Percentiles rank a stretch among this genome's conserved stretches.
These are phyloP conservation scores for Sebastes umbrosus DNA, from an alignment of 2,797 vertebrate species.

Conservation along the genomic window DNA sequence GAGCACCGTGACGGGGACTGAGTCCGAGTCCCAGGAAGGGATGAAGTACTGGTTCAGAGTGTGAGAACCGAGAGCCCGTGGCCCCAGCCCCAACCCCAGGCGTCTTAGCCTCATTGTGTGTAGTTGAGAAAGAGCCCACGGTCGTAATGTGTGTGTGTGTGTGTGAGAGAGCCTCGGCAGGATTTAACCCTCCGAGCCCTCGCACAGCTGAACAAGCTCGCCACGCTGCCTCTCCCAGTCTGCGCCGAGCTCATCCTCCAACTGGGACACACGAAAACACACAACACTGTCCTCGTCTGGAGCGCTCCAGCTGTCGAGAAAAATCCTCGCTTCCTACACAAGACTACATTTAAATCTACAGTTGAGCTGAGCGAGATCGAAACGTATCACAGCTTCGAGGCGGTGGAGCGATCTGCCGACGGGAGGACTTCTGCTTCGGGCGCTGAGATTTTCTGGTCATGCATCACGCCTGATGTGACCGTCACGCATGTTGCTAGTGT, in stretches of 20 bases:
- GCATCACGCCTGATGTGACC: slow-evolving; percentile 50
- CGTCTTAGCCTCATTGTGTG: slow-evolving; percentile 65
- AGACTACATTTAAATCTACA: slow-evolving; percentile 13
- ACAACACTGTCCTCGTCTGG: slow-evolving; percentile 56
- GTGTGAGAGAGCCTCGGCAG: slow-evolving; percentile 58
- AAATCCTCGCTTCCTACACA: slow-evolving; percentile 39
- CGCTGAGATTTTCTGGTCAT: slow-evolving; percentile 36
- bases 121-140: slow-evolving; percentile 54
- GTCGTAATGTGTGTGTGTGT: slow-evolving; percentile 38
- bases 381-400: not conserved
- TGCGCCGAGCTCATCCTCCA: slow-evolving; percentile 66
- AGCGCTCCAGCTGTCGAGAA: slow-evolving; percentile 67
- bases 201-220: slow-evolving; percentile 82
- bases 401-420: not conserved
- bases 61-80: slow-evolving; percentile 74
- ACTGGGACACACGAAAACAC: slow-evolving; percentile 73
- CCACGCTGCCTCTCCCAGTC: slow-evolving; percentile 65
- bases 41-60: slow-evolving; percentile 59
- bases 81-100: slow-evolving; percentile 63
- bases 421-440: not conserved
- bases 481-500: slow-evolving; percentile 67
- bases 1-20: slow-evolving; percentile 47
- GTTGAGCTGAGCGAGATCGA: not conserved
- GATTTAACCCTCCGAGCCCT: slow-evolving; percentile 81
- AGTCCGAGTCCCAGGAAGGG: slow-evolving; percentile 47